Evolutionary conservation across 2,797 vertebrate genomes (phyloP).

Genomic region (Hephaestus fuliginosus): DNA sequence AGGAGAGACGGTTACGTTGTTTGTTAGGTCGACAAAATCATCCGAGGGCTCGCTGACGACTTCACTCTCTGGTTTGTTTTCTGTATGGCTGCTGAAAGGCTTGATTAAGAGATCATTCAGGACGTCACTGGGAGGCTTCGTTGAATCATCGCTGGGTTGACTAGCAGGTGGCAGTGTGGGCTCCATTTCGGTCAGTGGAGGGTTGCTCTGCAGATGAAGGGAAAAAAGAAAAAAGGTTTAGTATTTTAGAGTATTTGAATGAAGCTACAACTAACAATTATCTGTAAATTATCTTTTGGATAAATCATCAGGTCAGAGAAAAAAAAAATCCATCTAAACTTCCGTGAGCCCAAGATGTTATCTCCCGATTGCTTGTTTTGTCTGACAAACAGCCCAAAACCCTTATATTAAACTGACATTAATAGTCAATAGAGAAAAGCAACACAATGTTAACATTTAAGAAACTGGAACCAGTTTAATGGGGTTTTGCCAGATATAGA

Average conservation of each 20-base stretch:
- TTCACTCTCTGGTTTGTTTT: conserved; percentile 36
- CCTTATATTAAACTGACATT: neutral
- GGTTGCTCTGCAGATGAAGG: conserved; percentile 80
- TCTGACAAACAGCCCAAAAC: neutral
- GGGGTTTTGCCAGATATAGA: neutral
- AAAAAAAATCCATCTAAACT: neutral
- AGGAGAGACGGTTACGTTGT: conserved; percentile 47
- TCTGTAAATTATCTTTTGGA: neutral
- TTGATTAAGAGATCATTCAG: conserved; percentile 63
- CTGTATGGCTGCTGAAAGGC: conserved; percentile 48
- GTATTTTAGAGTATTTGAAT: neutral
- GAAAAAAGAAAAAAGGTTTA: conserved; percentile 17
- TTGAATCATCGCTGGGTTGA: conserved; percentile 48
- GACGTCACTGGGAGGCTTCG: conserved; percentile 61
- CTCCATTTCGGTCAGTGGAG: conserved; percentile 72
- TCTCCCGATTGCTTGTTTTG: neutral
- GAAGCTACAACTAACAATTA: neutral
- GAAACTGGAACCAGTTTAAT: neutral
- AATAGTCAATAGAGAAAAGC: neutral
- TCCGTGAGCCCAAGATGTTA: neutral
- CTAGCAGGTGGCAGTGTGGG: conserved; percentile 57
- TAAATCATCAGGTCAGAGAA: neutral
- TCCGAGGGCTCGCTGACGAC: conserved; percentile 57
- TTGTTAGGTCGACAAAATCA: conserved; percentile 75
- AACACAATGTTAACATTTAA: neutral